Evolutionary conservation across 2,888 invertebrate species (phyloP), one percentile per base, ranked within the genome.

Genomic region (Cryptophagus acutangulus): DNA sequence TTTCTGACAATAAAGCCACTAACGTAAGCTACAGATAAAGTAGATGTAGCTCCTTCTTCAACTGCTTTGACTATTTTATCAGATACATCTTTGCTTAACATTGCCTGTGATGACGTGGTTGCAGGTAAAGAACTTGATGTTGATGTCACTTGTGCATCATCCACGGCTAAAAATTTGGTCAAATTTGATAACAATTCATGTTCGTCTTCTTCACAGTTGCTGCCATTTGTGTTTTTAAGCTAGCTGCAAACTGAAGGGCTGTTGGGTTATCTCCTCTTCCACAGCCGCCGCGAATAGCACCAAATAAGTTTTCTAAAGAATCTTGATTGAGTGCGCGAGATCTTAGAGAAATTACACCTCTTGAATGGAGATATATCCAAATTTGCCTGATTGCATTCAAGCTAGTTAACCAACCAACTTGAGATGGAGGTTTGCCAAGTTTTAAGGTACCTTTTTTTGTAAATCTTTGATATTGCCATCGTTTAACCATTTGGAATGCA

Each of bases 351-450:
- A 14, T 8, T 3, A 40, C 33, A 12, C 40, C 36, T n/a, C 2
- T 16, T 5, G 29, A 24, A 2, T 33, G 1, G 1, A 48, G 8
- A 18, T 36, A 33, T 6, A 6, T 20, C 45, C 48, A 48, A 10
- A 48, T 42, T 25, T 14, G 1, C 35, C 24, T 9, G 10, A 48
- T 36, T 2, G 41, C 44, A 29, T 40, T 47, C 9, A 48, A 16
- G 15, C 34, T 43, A 17, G 35, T 36, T 14, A 51, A 18, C 49
- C 43, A 43, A 15, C 43, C 46, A n/a, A 40, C 36, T 36, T 51
- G 48, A 4, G 48, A 50, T 24, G 51, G 46, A 5, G 51, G 48
- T 40, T 44, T 48, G 26, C 33, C 28, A 8, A 5, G 10, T 24
- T 18, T 41, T 2, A 42, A 12, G 2, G 8, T 10, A 10, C 48